These are phyloP conservation scores for Heteropelma amictum DNA, from an alignment of 2,888 invertebrate species.

Conservation along the genomic window DNA sequence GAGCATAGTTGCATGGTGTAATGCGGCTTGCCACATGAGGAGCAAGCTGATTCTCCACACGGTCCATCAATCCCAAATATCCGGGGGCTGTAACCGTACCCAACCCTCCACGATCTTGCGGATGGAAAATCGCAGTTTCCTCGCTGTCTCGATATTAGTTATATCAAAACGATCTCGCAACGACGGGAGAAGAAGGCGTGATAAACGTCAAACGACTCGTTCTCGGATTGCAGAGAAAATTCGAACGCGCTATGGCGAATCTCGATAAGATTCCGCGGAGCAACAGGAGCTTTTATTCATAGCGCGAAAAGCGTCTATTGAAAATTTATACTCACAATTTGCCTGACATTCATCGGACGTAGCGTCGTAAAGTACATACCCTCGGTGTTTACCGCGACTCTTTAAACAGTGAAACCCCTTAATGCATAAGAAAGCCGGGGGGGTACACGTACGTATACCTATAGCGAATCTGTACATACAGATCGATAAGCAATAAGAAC, in stretches of 20 bases:
- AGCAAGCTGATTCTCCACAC: conserved; percentile 59
- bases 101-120: not conserved
- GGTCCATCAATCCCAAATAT: conserved; percentile 69
- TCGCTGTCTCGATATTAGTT: not conserved
- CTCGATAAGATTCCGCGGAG: not conserved
- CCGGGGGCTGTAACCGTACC: conserved; percentile 35
- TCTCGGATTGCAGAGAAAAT: not conserved
- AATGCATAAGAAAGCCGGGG: conserved; percentile 1
- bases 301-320: not conserved
- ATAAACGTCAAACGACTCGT: not conserved
- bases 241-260: not conserved
- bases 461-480: conserved; percentile 6
- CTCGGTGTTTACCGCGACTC: not conserved
- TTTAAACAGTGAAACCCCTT: conserved; percentile 27
- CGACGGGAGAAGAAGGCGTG: not conserved
- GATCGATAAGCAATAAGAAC: conserved; percentile 36
- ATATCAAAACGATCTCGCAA: not conserved
- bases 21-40: conserved; percentile 69
- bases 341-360: conserved; percentile 1
- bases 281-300: no score
- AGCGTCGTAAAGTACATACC: not conserved
- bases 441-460: no score
- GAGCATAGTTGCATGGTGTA: conserved; percentile 70
- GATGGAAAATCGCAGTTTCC: not conserved
- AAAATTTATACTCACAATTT: conserved; percentile 11